phyloP scores from a whole-genome alignment of 2,797 vertebrate species.

The Pangasius djambal region DNA sequence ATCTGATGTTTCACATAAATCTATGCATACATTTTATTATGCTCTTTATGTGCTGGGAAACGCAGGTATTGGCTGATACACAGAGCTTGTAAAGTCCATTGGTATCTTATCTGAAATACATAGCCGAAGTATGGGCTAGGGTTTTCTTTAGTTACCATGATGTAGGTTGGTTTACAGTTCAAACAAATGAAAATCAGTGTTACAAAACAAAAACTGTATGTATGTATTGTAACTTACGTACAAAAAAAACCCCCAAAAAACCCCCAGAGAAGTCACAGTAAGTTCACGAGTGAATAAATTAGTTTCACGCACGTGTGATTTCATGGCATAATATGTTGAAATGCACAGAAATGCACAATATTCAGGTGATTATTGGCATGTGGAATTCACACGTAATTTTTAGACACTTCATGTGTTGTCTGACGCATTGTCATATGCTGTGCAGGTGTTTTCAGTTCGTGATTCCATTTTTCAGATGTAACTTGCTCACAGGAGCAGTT shows the following conservation, averaged over 20 bases:
- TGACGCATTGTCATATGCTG: neutral
- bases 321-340: neutral
- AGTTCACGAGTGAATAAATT: neutral
- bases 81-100: neutral
- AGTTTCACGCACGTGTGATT: neutral
- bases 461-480: neutral
- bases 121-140: neutral
- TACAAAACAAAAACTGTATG: neutral
- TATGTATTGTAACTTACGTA: neutral
- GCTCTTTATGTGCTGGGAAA: neutral
- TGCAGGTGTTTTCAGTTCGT: neutral
- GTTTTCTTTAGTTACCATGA: neutral
- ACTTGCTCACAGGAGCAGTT: neutral
- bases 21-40: neutral
- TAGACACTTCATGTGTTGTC: no score
- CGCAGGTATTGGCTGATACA: neutral
- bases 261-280: neutral
- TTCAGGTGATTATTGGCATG: neutral
- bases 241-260: neutral
- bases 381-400: no score
- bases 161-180: neutral
- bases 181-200: neutral
- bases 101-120: neutral
- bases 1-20: neutral
- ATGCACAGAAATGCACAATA: neutral